A percentile compares a stretch with the other conserved stretches of the same genome.
These are phyloP conservation scores for Recurvirostra avosetta DNA, from an alignment of 2,113 vertebrate species.

Conservation along the genomic window DNA sequence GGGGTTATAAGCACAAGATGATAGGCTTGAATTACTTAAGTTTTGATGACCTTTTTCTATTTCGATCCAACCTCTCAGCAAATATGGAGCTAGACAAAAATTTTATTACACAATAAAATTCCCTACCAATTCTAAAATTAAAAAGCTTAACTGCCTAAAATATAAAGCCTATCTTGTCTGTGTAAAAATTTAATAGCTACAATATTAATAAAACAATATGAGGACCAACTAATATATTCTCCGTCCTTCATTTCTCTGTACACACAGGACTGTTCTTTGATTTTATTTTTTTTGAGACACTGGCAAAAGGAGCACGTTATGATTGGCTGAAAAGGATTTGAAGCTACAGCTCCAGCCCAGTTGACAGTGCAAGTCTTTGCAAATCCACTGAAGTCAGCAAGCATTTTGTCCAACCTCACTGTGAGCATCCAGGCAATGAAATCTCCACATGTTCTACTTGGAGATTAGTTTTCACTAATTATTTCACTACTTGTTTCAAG, in stretches of 20 bases:
- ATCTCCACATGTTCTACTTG: background rate
- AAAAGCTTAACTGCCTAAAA: slow-evolving; percentile 53
- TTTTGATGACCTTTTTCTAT: slow-evolving; percentile 69
- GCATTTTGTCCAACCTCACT: background rate
- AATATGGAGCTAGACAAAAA: slow-evolving; percentile 50
- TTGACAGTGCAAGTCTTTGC: background rate
- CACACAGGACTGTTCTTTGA: background rate
- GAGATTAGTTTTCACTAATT: background rate
- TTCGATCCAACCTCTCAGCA: slow-evolving; percentile 51
- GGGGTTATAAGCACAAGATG: slow-evolving; percentile 50
- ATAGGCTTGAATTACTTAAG: slow-evolving; percentile 65
- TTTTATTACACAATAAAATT: slow-evolving; percentile 64
- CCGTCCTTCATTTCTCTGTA: background rate
- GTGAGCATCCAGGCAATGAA: background rate
- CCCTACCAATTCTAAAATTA: slow-evolving; percentile 57
- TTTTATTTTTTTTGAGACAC: background rate
- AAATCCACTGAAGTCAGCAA: background rate
- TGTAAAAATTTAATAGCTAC: slow-evolving; percentile 46
- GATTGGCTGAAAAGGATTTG: background rate
- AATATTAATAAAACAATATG: slow-evolving; percentile 46
- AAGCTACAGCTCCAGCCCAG: background rate
- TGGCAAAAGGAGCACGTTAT: background rate
- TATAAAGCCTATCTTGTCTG: slow-evolving; percentile 40
- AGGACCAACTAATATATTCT: background rate
- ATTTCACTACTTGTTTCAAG: background rate